A percentile compares a stretch with the other conserved stretches of the same genome.
These are phyloP conservation scores for Styela plicata DNA, from an alignment of 23 tunicate species.

Conservation along the genomic window DNA sequence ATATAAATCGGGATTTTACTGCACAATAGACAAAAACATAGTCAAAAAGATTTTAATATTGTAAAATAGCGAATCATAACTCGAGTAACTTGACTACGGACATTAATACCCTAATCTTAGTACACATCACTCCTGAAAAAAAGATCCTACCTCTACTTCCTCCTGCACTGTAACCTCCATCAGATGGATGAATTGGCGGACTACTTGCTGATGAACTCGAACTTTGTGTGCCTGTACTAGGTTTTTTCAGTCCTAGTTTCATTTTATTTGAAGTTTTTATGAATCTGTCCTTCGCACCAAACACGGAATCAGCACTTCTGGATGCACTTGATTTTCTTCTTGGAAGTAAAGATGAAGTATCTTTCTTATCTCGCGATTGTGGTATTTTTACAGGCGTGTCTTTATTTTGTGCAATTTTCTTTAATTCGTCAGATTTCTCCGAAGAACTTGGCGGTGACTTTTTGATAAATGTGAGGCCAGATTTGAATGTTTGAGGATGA, in stretches of 20 bases:
- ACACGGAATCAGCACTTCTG: neutral
- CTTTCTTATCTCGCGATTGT: neutral
- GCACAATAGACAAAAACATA: no score
- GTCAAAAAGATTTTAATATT: no score
- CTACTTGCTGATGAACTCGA: conserved; percentile 2
- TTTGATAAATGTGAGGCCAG: neutral
- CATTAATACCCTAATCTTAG: no score
- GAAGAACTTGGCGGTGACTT: neutral
- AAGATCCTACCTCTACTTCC: neutral
- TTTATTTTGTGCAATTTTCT: neutral
- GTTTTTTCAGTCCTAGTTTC: neutral
- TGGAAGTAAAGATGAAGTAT: neutral
- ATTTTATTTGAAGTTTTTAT: neutral
- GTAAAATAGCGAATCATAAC: no score
- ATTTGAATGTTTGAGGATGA: conserved; percentile 5
- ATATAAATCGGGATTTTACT: no score
- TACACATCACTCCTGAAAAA: no score
- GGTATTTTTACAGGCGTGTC: neutral
- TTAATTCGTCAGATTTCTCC: neutral
- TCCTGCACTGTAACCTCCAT: neutral
- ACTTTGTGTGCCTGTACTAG: neutral
- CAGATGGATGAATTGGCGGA: neutral
- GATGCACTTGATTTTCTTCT: neutral
- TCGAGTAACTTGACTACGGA: no score
- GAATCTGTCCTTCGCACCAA: conserved; percentile 6